phyloP scores from a whole-genome alignment of 2,797 vertebrate genomes.

The Serranus cabrilla region DNA sequence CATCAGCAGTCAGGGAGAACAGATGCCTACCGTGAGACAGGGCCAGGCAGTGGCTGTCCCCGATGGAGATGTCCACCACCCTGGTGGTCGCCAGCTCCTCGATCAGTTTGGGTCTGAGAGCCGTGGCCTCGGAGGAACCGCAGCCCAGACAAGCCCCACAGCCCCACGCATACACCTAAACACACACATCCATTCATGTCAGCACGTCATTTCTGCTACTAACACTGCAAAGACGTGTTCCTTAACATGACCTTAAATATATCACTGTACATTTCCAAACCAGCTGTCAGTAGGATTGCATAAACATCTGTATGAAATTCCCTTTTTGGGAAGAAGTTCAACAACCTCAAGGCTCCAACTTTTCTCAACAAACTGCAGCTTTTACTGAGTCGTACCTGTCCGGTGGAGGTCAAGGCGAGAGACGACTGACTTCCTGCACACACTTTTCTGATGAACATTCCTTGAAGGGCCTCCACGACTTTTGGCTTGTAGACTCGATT shows the following conservation, averaged over 20 bases:
- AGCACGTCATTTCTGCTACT: not conserved
- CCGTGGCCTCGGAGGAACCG: slow-evolving; percentile 88
- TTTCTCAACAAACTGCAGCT: not conserved
- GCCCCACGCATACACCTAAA: slow-evolving; percentile 88
- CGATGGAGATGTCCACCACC: slow-evolving; percentile 89
- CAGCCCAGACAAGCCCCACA: slow-evolving; percentile 89
- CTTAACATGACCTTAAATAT: not conserved
- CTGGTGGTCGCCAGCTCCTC: slow-evolving; percentile 88
- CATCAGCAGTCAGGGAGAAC: too few species aligned
- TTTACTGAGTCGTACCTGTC: slow-evolving; percentile 80
- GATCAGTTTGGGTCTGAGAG: slow-evolving; percentile 86
- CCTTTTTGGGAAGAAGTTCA: not conserved
- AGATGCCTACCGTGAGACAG: slow-evolving; percentile 88
- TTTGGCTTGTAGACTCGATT: slow-evolving; percentile 90
- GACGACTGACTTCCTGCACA: slow-evolving; percentile 90
- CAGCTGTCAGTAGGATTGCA: not conserved
- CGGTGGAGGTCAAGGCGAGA: slow-evolving; percentile 88
- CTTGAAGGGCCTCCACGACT: slow-evolving; percentile 88
- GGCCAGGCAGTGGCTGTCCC: slow-evolving; percentile 89
- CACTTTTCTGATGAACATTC: slow-evolving; percentile 89
- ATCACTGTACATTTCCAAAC: not conserved
- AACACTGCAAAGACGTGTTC: not conserved
- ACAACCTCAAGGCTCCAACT: not conserved
- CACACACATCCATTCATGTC: not conserved
- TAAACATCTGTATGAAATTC: not conserved